A percentile compares a stretch with the other conserved stretches of the same genome.
Conservation (phyloP, 2,888 invertebrate genomes). For the Ochlodes sylvanus region DNA sequence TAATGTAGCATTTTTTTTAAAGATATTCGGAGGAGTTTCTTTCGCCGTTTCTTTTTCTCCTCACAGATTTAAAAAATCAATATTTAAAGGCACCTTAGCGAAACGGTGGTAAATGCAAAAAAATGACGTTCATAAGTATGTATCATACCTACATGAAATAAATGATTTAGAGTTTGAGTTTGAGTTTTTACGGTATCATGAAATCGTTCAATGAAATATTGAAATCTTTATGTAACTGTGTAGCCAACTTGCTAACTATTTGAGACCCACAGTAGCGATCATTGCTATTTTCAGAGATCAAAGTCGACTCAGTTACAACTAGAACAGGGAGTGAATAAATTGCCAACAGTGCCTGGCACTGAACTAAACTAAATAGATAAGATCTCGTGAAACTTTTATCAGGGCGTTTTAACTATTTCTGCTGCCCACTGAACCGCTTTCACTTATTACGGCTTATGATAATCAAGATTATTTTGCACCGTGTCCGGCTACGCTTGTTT, state of each 20-base stretch:
- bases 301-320: conserved; percentile 58
- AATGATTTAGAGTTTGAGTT: too few species aligned
- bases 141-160: too few species aligned
- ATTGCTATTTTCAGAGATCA: conserved; percentile 59
- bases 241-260: conserved; percentile 47
- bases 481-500: conserved; percentile 9
- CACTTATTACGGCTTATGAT: conserved; percentile 57
- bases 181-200: too few species aligned
- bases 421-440: conserved; percentile 64
- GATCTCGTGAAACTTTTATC: conserved; percentile 70
- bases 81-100: too few species aligned
- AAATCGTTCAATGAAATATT: neutral
- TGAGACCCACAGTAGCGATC: conserved; percentile 49
- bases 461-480: conserved; percentile 22
- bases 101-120: too few species aligned
- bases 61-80: too few species aligned
- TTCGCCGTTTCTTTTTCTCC: too few species aligned
- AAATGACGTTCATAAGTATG: too few species aligned
- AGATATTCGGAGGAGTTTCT: too few species aligned
- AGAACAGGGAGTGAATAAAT: conserved; percentile 56
- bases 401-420: conserved; percentile 58
- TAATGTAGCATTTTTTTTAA: too few species aligned
- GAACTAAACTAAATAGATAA: conserved; percentile 67
- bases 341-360: conserved; percentile 69
- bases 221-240: neutral